Evolutionary conservation across 2,113 vertebrate genomes (phyloP).

Genomic region (Dicentrarchus labrax): DNA sequence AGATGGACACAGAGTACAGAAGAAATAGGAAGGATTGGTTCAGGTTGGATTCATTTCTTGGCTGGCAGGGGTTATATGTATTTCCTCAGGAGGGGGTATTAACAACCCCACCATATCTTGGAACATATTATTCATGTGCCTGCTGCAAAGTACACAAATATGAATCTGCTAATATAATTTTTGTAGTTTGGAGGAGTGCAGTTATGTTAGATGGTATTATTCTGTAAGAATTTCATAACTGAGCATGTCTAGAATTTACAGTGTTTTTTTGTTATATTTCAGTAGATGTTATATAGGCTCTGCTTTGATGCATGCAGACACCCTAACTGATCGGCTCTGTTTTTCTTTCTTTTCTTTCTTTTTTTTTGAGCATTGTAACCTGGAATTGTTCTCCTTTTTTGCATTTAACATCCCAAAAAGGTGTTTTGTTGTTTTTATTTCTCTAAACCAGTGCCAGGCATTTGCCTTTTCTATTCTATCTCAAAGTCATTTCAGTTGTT

Average conservation of each 20-base stretch:
- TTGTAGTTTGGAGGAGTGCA: conserved; percentile 7
- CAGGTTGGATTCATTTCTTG: conserved; percentile 51
- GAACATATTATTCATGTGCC: conserved; percentile 31
- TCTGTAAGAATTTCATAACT: not conserved
- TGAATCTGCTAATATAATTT: not conserved
- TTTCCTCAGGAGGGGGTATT: conserved; percentile 37
- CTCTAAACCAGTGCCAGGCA: conserved; percentile 43
- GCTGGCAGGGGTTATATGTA: conserved; percentile 38
- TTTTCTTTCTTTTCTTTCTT: not conserved
- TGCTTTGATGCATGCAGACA: not conserved
- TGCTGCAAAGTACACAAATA: conserved; percentile 12
- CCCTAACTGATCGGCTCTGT: not conserved
- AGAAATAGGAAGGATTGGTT: conserved; percentile 40
- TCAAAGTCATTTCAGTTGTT: conserved; percentile 71
- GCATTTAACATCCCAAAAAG: conserved; percentile 36
- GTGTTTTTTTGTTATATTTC: not conserved
- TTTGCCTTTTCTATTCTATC: conserved; percentile 54
- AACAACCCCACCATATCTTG: conserved; percentile 6
- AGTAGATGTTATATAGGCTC: not conserved
- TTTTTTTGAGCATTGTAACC: conserved; percentile 28
- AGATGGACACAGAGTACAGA: conserved; percentile 27
- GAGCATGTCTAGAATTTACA: not conserved
- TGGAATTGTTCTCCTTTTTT: conserved; percentile 13
- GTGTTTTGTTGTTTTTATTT: conserved; percentile 55
- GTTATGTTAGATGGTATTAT: not conserved